Conservation (phyloP, 1,140 invertebrate genomes). For the Ceratosolen solmsi region DNA sequence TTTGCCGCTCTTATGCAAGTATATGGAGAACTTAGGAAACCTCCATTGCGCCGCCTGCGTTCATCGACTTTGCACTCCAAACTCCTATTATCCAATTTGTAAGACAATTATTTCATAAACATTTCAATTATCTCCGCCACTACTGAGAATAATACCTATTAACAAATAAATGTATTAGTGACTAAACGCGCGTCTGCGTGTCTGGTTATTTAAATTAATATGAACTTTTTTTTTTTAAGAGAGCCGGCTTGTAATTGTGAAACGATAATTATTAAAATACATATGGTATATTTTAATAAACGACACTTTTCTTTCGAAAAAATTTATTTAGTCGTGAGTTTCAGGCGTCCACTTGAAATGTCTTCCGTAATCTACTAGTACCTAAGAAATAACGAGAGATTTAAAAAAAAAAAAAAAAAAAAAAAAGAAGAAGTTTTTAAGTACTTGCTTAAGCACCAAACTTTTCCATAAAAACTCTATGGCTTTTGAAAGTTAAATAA, state of each 20-base stretch:
- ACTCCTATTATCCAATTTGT: conserved; percentile 10
- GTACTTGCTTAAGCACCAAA: neutral
- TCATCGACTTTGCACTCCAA: conserved; percentile 9
- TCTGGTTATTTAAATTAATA: neutral
- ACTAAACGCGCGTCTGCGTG: no score
- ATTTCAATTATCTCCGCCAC: neutral
- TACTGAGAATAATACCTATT: neutral
- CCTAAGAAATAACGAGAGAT: neutral
- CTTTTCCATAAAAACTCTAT: neutral
- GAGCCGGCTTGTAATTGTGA: neutral
- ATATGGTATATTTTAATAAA: neutral
- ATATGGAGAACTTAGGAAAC: conserved; percentile 3
- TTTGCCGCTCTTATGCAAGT: neutral
- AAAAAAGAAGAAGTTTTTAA: no score
- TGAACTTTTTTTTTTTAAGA: neutral
- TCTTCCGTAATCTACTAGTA: neutral
- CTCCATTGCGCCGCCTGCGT: neutral
- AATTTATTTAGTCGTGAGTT: neutral
- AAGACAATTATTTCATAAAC: conserved; percentile 23
- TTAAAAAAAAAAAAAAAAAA: no score
- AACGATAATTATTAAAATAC: neutral
- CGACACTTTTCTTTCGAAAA: neutral
- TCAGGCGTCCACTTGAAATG: neutral
- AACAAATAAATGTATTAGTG: neutral
- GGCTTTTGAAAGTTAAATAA: neutral